Evolutionary conservation across 2,888 invertebrate species (phyloP).

Genomic region (Griposia aprilina): DNA sequence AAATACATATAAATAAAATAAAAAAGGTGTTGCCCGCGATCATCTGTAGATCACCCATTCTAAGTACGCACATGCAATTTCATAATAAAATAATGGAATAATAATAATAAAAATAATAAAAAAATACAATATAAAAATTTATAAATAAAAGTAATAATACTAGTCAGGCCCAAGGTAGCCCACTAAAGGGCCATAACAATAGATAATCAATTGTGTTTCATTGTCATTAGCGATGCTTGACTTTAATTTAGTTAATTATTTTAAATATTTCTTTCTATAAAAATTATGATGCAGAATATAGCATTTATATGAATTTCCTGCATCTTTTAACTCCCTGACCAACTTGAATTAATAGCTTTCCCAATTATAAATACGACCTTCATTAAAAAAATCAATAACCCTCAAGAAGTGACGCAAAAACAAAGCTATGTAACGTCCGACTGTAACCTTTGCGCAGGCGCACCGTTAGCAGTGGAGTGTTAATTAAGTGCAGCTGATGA

Average conservation of each 20-base stretch:
- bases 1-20: no score
- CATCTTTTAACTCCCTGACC: slow-evolving; percentile 9
- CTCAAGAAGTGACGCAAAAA: slow-evolving; percentile 64
- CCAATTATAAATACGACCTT: slow-evolving; percentile 37
- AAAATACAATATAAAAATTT: no score
- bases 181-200: no score
- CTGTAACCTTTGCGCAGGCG: slow-evolving; percentile 76
- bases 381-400: slow-evolving; percentile 57
- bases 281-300: not conserved
- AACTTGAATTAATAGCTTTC: slow-evolving; percentile 22
- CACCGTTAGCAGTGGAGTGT: slow-evolving; percentile 48
- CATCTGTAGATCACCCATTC: no score
- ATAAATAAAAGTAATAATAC: no score
- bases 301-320: not conserved
- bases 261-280: not conserved
- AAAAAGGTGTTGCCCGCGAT: no score
- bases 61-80: not conserved
- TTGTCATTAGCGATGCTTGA: no score
- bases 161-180: no score
- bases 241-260: no score
- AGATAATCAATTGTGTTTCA: no score
- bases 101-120: no score
- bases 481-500: slow-evolving; percentile 55
- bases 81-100: not conserved
- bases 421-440: slow-evolving; percentile 79